phyloP scores from a whole-genome alignment of 2,797 vertebrate genomes.

The Pangasius mekongensis region DNA sequence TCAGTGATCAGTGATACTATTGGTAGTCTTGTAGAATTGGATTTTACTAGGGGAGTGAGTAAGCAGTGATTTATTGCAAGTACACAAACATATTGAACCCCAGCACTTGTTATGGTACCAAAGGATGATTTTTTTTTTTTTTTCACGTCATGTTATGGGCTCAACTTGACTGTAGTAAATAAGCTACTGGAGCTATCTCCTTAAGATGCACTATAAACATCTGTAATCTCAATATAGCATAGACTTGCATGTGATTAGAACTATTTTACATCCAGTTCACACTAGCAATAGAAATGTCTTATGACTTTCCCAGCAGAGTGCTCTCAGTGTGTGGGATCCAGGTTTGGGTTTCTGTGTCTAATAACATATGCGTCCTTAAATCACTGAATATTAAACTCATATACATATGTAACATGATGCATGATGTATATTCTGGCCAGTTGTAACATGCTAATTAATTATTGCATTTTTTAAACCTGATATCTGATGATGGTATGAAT shows the following conservation, averaged over 20 bases:
- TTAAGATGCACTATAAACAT: background rate
- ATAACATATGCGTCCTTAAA: background rate
- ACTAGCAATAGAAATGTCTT: background rate
- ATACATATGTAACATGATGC: background rate
- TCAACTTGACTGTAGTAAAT: background rate
- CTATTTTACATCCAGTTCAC: background rate
- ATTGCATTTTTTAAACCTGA: background rate
- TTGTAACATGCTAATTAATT: background rate
- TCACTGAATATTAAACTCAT: background rate
- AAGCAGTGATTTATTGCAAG: slow-evolving; percentile 9
- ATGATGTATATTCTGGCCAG: background rate
- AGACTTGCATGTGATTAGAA: background rate
- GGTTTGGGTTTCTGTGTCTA: background rate
- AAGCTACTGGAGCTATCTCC: background rate
- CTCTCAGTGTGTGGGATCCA: background rate
- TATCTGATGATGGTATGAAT: background rate
- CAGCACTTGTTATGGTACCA: background rate
- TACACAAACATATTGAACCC: background rate
- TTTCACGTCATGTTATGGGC: background rate
- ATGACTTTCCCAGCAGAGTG: background rate
- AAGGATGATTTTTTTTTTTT: background rate
- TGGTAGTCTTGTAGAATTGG: slow-evolving; percentile 7
- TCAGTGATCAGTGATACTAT: slow-evolving; percentile 22
- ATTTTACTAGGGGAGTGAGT: slow-evolving; percentile 1
- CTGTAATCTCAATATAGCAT: background rate